phyloP scores from a whole-genome alignment of 2,113 vertebrate genomes.

The Trinectes maculatus region DNA sequence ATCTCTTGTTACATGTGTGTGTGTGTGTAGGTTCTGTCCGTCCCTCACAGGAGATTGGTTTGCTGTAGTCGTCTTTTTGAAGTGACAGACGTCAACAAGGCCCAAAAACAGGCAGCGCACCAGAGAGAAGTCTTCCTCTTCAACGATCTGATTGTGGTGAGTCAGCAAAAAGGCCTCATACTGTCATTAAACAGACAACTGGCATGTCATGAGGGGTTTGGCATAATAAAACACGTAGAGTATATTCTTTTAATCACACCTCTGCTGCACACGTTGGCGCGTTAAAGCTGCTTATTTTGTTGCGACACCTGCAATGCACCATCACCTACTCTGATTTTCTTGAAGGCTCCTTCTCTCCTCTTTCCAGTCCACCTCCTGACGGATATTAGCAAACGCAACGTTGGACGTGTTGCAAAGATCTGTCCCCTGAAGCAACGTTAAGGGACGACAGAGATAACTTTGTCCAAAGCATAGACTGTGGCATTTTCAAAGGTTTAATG shows the following conservation, averaged over 20 bases:
- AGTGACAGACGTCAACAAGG: constrained; percentile 94
- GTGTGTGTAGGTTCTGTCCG: constrained; percentile 88
- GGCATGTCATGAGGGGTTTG: too few relatives aligned
- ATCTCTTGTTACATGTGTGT: not conserved
- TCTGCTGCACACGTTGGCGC: not conserved
- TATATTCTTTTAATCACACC: too few relatives aligned
- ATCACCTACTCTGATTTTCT: constrained; percentile 32
- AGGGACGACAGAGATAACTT: too few relatives aligned
- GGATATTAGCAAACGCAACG: too few relatives aligned
- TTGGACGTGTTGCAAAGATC: too few relatives aligned
- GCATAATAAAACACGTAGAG: too few relatives aligned
- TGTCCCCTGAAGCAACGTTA: too few relatives aligned
- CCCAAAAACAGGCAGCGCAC: constrained; percentile 97
- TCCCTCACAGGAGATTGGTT: constrained; percentile 94
- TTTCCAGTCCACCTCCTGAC: too few relatives aligned
- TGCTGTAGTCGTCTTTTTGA: constrained; percentile 98
- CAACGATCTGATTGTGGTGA: constrained; percentile 97
- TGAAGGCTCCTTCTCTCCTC: constrained; percentile 25
- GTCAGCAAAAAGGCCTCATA: constrained; percentile 7
- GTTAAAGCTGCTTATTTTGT: constrained; percentile 56
- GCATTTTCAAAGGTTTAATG: too few relatives aligned
- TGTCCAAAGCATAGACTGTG: too few relatives aligned
- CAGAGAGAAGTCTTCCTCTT: constrained; percentile 99
- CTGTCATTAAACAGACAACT: too few relatives aligned
- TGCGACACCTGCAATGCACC: constrained; percentile 64